Percentiles rank a stretch among this genome's conserved stretches.
Conservation (phyloP, 2,888 invertebrate species). For the Plusia festucae region DNA sequence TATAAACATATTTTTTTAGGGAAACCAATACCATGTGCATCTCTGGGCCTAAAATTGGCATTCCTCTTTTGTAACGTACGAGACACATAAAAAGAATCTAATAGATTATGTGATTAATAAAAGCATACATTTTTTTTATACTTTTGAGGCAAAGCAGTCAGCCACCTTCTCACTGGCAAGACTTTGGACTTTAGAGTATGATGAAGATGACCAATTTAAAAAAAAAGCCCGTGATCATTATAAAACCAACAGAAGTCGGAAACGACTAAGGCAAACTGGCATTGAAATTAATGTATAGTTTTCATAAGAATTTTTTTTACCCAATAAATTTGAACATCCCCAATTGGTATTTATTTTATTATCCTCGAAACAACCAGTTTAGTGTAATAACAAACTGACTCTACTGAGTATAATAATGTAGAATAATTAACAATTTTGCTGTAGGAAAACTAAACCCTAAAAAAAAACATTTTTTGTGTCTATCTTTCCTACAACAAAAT, state of each 20-base stretch:
- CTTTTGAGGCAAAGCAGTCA: neutral
- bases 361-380: no score
- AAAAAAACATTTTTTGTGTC: neutral
- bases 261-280: neutral
- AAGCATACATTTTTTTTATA: neutral
- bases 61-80: neutral
- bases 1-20: no score
- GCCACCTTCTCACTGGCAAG: neutral
- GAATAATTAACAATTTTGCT: neutral
- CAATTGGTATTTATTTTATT: no score
- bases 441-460: neutral
- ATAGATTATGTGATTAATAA: neutral
- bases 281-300: neutral
- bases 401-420: no score
- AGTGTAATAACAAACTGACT: no score
- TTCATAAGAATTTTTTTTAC: neutral
- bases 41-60: neutral
- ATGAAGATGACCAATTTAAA: neutral
- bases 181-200: slow-evolving; percentile 1
- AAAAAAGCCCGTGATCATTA: neutral
- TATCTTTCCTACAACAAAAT: neutral
- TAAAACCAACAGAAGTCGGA: neutral
- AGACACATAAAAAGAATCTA: neutral
- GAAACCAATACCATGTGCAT: no score
- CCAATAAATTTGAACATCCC: no score